phyloP scores from a whole-genome alignment of 2,888 invertebrate genomes.

The Melolontha melolontha region DNA sequence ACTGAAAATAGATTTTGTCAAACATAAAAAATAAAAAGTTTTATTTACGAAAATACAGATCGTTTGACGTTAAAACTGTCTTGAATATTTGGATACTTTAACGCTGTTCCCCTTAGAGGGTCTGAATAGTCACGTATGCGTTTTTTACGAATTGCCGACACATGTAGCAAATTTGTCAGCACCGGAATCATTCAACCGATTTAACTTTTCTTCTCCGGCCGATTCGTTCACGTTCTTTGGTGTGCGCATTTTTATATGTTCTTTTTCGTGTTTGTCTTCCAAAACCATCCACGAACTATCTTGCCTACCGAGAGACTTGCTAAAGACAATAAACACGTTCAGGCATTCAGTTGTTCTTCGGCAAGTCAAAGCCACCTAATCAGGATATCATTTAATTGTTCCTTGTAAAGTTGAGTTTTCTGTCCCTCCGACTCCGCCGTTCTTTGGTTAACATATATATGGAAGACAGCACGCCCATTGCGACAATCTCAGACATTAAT shows the following conservation, averaged over 20 bases:
- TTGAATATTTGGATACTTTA: background rate
- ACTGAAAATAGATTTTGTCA: no score
- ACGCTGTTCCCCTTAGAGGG: background rate
- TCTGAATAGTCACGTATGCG: conserved; percentile 27
- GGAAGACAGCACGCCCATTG: conserved; percentile 54
- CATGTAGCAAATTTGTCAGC: conserved; percentile 40
- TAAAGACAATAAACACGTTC: conserved; percentile 49
- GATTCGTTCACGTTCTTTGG: conserved; percentile 18
- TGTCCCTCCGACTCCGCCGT: conserved; percentile 36
- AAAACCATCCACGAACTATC: conserved; percentile 29
- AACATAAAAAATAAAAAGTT: no score
- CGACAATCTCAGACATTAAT: conserved; percentile 57
- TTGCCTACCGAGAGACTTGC: conserved; percentile 29
- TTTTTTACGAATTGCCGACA: conserved; percentile 35
- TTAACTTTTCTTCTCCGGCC: conserved; percentile 26
- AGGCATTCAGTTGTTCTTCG: conserved; percentile 47
- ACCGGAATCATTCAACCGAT: conserved; percentile 19
- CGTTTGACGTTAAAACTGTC: no score
- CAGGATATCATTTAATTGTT: conserved; percentile 55
- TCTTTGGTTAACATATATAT: conserved; percentile 46
- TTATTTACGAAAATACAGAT: no score
- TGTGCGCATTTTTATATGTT: conserved; percentile 27
- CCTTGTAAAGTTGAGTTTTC: conserved; percentile 48
- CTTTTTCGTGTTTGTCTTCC: conserved; percentile 35
- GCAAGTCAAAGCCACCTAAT: conserved; percentile 53